A percentile compares a stretch with the other conserved stretches of the same genome.
phyloP scores from a whole-genome alignment of 2,888 invertebrate species.

The Achlya flavicornis region DNA sequence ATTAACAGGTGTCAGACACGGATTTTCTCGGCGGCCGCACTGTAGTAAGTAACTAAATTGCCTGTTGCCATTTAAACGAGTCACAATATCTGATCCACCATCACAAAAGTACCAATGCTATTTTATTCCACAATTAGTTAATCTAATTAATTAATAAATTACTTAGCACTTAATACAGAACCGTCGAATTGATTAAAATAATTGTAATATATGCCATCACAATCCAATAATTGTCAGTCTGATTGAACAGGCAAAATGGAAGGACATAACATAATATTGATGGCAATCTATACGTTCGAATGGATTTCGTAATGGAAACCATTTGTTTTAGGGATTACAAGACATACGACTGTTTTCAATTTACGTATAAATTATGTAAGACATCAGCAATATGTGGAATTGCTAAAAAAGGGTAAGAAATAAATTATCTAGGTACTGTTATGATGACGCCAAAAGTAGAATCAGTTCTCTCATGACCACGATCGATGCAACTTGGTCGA shows the following conservation, averaged over 20 bases:
- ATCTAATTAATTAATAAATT: background rate
- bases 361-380: too few species aligned
- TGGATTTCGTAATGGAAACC: background rate
- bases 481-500: too few species aligned
- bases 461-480: too few species aligned
- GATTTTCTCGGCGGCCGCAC: too few species aligned
- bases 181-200: background rate
- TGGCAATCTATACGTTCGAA: background rate
- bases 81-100: too few species aligned
- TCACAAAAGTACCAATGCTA: too few species aligned
- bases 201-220: slow-evolving; percentile 1
- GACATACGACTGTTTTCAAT: background rate
- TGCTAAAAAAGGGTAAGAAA: background rate
- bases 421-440: too few species aligned
- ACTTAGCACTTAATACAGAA: background rate
- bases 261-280: background rate
- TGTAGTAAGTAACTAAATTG: too few species aligned
- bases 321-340: background rate
- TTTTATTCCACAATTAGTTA: too few species aligned
- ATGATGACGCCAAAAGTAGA: too few species aligned
- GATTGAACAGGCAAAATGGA: background rate
- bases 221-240: background rate
- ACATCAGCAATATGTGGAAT: background rate
- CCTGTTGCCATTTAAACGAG: too few species aligned
- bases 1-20: too few species aligned